Conservation (phyloP, 2,797 vertebrate genomes). For the Sebastolobus alascanus region DNA sequence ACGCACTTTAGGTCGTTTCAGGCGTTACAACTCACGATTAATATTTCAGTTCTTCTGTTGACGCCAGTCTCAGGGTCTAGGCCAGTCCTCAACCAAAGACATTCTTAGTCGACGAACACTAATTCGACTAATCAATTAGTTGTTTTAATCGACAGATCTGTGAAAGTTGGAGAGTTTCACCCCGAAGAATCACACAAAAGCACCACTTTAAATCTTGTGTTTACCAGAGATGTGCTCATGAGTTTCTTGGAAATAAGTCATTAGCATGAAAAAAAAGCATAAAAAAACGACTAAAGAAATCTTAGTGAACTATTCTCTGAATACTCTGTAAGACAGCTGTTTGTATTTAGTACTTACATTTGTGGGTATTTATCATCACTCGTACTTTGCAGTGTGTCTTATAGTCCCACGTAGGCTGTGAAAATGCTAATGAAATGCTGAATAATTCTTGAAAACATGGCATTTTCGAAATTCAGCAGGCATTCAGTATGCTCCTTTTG, state of each 20-base stretch:
- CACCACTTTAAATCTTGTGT: no score
- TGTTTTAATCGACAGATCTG: no score
- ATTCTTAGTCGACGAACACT: no score
- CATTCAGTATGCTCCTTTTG: not conserved
- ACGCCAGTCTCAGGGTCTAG: not conserved
- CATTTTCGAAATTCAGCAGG: slow-evolving; percentile 23
- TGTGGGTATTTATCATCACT: not conserved
- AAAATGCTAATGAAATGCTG: slow-evolving; percentile 24
- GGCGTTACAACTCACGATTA: not conserved
- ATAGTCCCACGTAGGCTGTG: not conserved
- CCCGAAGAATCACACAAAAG: no score
- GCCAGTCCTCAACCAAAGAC: no score
- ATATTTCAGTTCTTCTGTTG: not conserved
- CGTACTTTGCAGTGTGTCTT: not conserved
- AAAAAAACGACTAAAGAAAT: not conserved
- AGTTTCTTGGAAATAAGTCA: not conserved
- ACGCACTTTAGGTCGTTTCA: not conserved
- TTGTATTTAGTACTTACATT: not conserved
- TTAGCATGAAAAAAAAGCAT: not conserved
- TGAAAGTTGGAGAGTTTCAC: no score
- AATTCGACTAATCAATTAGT: fast-evolving
- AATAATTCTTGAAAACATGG: slow-evolving; percentile 3
- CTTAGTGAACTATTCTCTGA: not conserved
- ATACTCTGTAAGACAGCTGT: not conserved
- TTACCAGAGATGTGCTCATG: not conserved